Evolutionary conservation across 2,113 vertebrate species (phyloP), one percentile per base, ranked within the genome.

Genomic region (Brachionichthys hirsutus): DNA sequence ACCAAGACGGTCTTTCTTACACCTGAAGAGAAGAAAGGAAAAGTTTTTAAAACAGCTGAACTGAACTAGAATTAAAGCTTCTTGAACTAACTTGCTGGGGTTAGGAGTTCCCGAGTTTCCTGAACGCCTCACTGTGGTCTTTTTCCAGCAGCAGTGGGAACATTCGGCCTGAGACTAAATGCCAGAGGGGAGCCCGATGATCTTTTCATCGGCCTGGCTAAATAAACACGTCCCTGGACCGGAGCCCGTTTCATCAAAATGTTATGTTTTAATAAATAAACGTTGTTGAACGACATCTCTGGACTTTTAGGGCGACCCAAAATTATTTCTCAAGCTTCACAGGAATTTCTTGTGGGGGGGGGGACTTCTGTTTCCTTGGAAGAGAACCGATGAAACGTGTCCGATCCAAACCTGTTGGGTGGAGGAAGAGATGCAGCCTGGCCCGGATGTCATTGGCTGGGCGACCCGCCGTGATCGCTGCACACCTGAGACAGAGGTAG

Each of bases 371-470:
- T 15, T 9, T 63, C 16, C 16, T 51, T 3, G 36, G 9, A 38
- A 10, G 12, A 10, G 12, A 38, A 38, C 36, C 36, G 8, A 30
- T 30, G 15, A 14, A 12, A 24, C 9, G 9, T 5, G 17, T 50
- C 12, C 44, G 10, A 41, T 60, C 67, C 90, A 83, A 75, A 95
- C 93, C 90, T 93, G 88, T 87, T 80, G 77, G 77, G 70, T 43
- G 41, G 75, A 51, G 60, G 73, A 83, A 87, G 79, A 88, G 85
- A 87, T 77, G 70, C 54, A 77, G 80, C 73, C 84, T 67, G 82
- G 59, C 73, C 71, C 83, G 20, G 86, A 78, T 72, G 88, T 92
- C 93, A 94, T 94, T 71, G 70, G 91, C 89, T 92, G 86, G 93
- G 83, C 72, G 82, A 67, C n/a, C 38, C 35, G 64, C 80, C 87